Evolutionary conservation across 2,113 vertebrate genomes (phyloP).

Genomic region (Desmodus rotundus): DNA sequence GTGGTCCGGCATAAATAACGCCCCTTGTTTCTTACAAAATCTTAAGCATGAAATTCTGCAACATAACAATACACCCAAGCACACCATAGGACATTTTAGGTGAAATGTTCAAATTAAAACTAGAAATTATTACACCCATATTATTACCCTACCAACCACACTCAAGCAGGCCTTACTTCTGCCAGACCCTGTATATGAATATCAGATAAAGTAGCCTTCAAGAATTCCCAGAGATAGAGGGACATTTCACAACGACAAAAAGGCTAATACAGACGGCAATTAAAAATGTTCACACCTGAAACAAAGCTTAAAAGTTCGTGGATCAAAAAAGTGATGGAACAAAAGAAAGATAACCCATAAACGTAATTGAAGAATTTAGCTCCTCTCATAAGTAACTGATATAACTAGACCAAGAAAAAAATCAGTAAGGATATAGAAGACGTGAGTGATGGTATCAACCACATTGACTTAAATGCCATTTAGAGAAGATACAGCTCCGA

Average conservation of each 20-base stretch:
- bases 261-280: background rate
- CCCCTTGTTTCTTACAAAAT: too few species aligned
- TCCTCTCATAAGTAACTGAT: background rate
- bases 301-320: background rate
- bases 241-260: background rate
- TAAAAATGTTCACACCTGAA: background rate
- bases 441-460: background rate
- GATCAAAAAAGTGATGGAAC: background rate
- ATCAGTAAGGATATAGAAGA: background rate
- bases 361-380: background rate
- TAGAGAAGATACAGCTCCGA: background rate
- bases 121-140: too few species aligned
- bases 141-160: too few species aligned
- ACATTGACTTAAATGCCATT: background rate
- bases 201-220: background rate
- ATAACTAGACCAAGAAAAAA: background rate
- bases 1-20: too few species aligned
- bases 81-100: too few species aligned
- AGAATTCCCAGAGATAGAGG: background rate
- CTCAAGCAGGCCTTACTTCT: too few species aligned
- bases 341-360: background rate
- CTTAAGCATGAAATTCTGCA: too few species aligned
- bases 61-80: too few species aligned
- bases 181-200: background rate
- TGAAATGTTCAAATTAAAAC: too few species aligned